Percentiles rank a stretch among this genome's conserved stretches.
phyloP scores from a whole-genome alignment of 2,797 vertebrate genomes.

The Periparus ater region DNA sequence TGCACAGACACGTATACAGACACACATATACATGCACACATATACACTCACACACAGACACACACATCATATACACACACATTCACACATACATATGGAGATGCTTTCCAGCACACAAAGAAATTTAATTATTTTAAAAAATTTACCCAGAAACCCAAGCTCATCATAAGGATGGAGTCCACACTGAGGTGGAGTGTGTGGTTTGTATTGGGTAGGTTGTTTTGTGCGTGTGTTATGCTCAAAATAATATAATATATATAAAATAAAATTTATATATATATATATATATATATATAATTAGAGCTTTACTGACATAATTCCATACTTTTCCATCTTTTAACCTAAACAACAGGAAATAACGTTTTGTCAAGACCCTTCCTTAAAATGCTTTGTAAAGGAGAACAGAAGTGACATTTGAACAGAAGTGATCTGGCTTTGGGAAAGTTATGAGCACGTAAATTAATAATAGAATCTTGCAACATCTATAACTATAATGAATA shows the following conservation, averaged over 20 bases:
- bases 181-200: not conserved
- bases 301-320: not conserved
- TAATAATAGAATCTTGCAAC: not conserved
- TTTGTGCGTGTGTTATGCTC: not conserved
- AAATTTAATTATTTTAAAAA: not conserved
- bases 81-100: not conserved
- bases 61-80: not conserved
- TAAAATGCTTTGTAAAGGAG: not conserved
- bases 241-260: not conserved
- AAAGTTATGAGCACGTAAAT: not conserved
- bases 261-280: not conserved
- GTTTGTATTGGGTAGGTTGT: not conserved
- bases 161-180: not conserved
- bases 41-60: not conserved
- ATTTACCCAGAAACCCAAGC: not conserved
- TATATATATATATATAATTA: too few species aligned
- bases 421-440: not conserved
- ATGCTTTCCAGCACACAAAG: not conserved
- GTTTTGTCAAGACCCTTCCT: not conserved
- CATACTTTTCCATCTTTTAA: not conserved
- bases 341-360: not conserved
- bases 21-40: too few species aligned
- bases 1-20: too few species aligned
- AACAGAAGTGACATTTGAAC: not conserved
- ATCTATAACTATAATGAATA: not conserved